Base-by-base conservation (phyloP, 1,140 invertebrate genomes). In the Anastrepha obliqua region DNA sequence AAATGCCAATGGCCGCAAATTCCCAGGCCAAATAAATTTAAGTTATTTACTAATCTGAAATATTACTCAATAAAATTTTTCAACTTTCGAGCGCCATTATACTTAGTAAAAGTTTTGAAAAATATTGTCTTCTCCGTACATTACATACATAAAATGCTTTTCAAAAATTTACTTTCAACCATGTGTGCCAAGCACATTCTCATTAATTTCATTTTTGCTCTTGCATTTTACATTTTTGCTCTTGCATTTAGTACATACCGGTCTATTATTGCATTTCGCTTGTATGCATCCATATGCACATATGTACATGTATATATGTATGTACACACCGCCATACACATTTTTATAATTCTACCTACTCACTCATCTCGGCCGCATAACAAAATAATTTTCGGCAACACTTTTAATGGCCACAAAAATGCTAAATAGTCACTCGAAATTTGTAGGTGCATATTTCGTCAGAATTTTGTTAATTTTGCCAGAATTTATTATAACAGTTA, bases 31-130 rank as follows among this genome's bases (percentile, higher is more conserved):
- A 67, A 67, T 67, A 6, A 67, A 67, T 67, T 67, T 67, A 15
- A 67, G 65, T 42, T 67, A 42, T 67, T 67, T n/a, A 20, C 62
- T 64, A 64, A 64, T 64, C n/a, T 64, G n/a, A 29, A 29, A 29
- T 64, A 8, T 5, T 64, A 20, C 62, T 64, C 62, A 2, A 64
- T 64, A 64, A 64, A 64, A 20, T 64, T 9, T 5, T 2, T 9
- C 17, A 20, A 20, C 62, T 67, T 39, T 39, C 2, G 9, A 65
- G 20, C 29, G 20, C 9, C 20, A 9, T 20, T 65, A 20, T 20
- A 29, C 29, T 29, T 29, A 20, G 62, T 65, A 39, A 65, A 65
- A 42, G 11, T 64, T 64, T 64, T 64, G 62, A 2, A 20, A 64
- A 64, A 20, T 64, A 7, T 64, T 5, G n/a, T 64, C 9, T 64